Evolutionary conservation across 1,140 invertebrate species (phyloP).

Genomic region (Diploscapter pachys): DNA sequence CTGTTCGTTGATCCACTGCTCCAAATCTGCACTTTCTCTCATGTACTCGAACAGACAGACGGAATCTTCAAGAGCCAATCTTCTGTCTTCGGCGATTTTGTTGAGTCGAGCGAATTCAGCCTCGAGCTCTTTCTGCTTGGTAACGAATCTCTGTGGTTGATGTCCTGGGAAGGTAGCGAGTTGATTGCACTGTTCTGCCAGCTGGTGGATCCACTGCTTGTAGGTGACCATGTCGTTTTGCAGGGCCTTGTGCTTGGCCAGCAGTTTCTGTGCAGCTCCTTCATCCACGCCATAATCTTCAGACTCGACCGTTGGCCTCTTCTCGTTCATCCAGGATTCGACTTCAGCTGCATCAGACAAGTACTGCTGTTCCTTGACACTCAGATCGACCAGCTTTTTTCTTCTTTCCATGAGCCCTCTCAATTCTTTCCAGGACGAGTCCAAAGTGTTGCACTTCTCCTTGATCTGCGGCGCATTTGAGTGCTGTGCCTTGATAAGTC

Average conservation of each 20-base stretch:
- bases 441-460: conserved; percentile 60
- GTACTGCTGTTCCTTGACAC: conserved; percentile 53
- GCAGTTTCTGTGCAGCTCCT: conserved; percentile 80
- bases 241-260: conserved; percentile 84
- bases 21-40: conserved; percentile 81
- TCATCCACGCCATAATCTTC: conserved; percentile 78
- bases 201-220: conserved; percentile 36
- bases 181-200: conserved; percentile 35
- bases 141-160: conserved; percentile 24
- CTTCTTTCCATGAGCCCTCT: conserved; percentile 36
- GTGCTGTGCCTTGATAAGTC: conserved; percentile 70
- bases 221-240: conserved; percentile 47
- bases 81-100: conserved; percentile 74
- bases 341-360: conserved; percentile 78
- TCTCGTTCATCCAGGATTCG: conserved; percentile 85
- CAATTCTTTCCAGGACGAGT: conserved; percentile 42
- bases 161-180: conserved; percentile 31
- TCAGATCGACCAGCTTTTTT: conserved; percentile 41
- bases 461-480: conserved; percentile 72
- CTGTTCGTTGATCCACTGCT: conserved; percentile 90
- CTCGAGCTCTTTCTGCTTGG: conserved; percentile 27
- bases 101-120: conserved; percentile 24
- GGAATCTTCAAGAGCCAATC: conserved; percentile 59
- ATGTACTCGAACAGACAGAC: conserved; percentile 87
- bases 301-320: conserved; percentile 71